These are phyloP conservation scores for Agelaius phoeniceus DNA, from an alignment of 2,113 vertebrate species.

Conservation along the genomic window DNA sequence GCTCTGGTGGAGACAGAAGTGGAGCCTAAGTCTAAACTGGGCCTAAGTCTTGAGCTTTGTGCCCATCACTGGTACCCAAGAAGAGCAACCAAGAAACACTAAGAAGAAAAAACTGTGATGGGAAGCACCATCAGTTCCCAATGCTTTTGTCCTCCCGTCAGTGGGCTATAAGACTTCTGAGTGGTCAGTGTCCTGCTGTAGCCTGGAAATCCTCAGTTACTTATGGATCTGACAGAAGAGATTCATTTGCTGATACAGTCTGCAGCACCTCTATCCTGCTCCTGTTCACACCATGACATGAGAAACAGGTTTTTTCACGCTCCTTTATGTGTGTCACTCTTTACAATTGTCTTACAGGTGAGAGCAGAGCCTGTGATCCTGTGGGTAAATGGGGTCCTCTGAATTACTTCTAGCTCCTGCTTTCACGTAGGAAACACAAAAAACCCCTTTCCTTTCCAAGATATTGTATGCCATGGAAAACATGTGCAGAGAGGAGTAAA, in stretches of 20 bases:
- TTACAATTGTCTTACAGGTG: not conserved
- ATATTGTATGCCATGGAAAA: not conserved
- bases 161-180: not conserved
- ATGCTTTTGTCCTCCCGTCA: not conserved
- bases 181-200: not conserved
- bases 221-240: not conserved
- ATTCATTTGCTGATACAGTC: not conserved
- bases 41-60: not conserved
- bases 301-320: not conserved
- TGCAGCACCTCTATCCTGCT: not conserved
- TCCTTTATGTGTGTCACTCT: rapidly evolving
- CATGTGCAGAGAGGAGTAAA: not conserved
- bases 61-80: not conserved
- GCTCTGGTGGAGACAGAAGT: not conserved
- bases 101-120: not conserved
- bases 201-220: not conserved
- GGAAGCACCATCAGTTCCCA: not conserved
- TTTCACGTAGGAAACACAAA: not conserved
- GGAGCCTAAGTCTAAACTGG: not conserved
- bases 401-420: not conserved
- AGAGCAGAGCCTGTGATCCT: not conserved
- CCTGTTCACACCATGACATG: not conserved
- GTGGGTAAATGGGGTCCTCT: not conserved
- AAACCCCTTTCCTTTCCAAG: not conserved
- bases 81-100: not conserved